Evolutionary conservation across 2,888 invertebrate genomes (phyloP).

Genomic region (Spicauda simplicius): DNA sequence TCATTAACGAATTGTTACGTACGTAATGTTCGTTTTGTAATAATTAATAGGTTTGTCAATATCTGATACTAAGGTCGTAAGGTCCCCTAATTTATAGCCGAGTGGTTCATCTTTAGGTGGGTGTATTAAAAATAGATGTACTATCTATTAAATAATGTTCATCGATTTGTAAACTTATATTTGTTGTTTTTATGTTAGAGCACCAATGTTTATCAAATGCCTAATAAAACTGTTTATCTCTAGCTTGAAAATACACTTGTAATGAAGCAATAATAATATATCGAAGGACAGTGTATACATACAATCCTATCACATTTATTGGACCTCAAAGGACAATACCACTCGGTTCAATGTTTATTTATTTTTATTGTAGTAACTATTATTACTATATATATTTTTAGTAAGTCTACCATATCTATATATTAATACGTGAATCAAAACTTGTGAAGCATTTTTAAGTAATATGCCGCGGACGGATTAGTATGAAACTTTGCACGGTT

Average conservation of each 20-base stretch:
- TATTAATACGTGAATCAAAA: no score
- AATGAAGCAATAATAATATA: background rate
- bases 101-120: constrained; percentile 4
- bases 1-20: constrained; percentile 20
- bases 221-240: background rate
- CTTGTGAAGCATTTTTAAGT: no score
- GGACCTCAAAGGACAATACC: no score
- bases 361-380: no score
- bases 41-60: constrained; percentile 36
- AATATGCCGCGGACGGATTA: no score
- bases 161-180: background rate
- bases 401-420: no score
- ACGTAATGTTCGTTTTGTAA: constrained; percentile 27
- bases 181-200: background rate
- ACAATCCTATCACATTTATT: no score
- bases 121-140: constrained; percentile 2
- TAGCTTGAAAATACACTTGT: background rate
- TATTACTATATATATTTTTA: no score
- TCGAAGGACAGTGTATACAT: no score
- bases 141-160: background rate
- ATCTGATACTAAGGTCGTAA: constrained; percentile 36
- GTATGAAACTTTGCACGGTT: no score
- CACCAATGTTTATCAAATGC: background rate
- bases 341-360: no score
- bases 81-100: constrained; percentile 36